Percentiles rank a stretch among this genome's conserved stretches.
phyloP scores from a whole-genome alignment of 2,113 vertebrate species.

The Poeciliopsis turrubarensis region DNA sequence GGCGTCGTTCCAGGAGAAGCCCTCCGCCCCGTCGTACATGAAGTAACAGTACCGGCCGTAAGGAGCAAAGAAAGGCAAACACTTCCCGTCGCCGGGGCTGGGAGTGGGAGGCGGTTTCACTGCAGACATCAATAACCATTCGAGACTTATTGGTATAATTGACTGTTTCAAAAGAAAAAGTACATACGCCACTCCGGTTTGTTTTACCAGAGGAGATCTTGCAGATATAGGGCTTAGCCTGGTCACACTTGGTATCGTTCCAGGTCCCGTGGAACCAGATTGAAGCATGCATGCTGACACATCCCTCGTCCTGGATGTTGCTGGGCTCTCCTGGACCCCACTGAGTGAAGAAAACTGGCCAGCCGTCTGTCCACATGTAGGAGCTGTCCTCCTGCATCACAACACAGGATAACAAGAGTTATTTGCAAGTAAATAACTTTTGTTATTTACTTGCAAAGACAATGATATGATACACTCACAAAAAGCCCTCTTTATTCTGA shows the following conservation, averaged over 20 bases:
- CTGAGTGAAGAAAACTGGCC: slow-evolving; percentile 82
- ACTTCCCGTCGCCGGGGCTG: slow-evolving; percentile 70
- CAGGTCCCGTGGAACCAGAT: slow-evolving; percentile 76
- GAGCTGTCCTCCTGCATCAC: slow-evolving; percentile 54
- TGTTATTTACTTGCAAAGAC: neutral
- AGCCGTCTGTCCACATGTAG: slow-evolving; percentile 77
- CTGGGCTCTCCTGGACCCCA: slow-evolving; percentile 82
- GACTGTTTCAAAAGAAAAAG: neutral
- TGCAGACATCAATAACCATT: slow-evolving; percentile 26
- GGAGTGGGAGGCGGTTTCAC: slow-evolving; percentile 74
- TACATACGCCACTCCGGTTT: neutral
- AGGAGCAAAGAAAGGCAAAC: slow-evolving; percentile 28
- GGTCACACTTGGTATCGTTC: slow-evolving; percentile 80
- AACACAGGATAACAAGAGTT: no score
- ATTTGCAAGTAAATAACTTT: no score
- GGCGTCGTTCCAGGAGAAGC: slow-evolving; percentile 76
- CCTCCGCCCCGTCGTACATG: slow-evolving; percentile 53
- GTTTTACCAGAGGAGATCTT: slow-evolving; percentile 76
- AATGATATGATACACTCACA: no score
- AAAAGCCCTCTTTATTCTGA: no score
- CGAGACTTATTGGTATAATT: neutral
- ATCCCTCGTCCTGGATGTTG: slow-evolving; percentile 73
- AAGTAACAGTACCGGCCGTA: slow-evolving; percentile 77
- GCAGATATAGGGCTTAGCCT: slow-evolving; percentile 77
- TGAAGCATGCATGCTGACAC: slow-evolving; percentile 75